phyloP scores from a whole-genome alignment of 2,888 invertebrate species.

The Scrobipalpa atriplicella region DNA sequence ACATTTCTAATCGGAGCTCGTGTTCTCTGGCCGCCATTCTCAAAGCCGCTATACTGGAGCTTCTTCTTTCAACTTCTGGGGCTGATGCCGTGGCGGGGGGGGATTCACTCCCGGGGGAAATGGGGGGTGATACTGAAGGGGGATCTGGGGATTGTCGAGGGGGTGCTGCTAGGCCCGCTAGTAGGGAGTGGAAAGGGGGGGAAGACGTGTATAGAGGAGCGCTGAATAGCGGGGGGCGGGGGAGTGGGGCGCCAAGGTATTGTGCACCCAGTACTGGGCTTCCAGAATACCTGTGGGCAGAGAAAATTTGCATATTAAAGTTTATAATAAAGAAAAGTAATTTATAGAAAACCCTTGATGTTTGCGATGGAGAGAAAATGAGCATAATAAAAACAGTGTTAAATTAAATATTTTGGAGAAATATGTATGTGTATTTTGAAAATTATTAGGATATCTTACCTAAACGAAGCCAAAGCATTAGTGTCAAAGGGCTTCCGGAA shows the following conservation, averaged over 20 bases:
- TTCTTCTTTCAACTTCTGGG: conserved; percentile 91
- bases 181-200: conserved; percentile 71
- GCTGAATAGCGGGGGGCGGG: conserved; percentile 80
- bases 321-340: not conserved
- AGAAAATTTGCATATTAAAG: not conserved
- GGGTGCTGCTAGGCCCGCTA: conserved; percentile 73
- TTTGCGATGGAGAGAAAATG: too few relatives aligned
- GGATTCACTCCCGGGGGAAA: conserved; percentile 78
- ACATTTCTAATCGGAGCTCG: conserved; percentile 91
- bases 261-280: conserved; percentile 69
- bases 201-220: conserved; percentile 86
- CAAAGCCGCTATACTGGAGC: conserved; percentile 93
- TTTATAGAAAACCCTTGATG: too few relatives aligned
- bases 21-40: conserved; percentile 95
- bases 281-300: conserved; percentile 60
- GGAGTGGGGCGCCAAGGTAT: conserved; percentile 78
- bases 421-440: not conserved
- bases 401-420: too few relatives aligned
- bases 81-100: conserved; percentile 73
- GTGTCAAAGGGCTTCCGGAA: conserved; percentile 88
- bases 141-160: conserved; percentile 75
- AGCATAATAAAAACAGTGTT: too few relatives aligned
- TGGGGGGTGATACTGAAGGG: conserved; percentile 80
- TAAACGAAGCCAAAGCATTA: conserved; percentile 86
- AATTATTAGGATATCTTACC: conserved; percentile 69